phyloP scores from a whole-genome alignment of 2,888 invertebrate species.

The Hypolimnas misippus region DNA sequence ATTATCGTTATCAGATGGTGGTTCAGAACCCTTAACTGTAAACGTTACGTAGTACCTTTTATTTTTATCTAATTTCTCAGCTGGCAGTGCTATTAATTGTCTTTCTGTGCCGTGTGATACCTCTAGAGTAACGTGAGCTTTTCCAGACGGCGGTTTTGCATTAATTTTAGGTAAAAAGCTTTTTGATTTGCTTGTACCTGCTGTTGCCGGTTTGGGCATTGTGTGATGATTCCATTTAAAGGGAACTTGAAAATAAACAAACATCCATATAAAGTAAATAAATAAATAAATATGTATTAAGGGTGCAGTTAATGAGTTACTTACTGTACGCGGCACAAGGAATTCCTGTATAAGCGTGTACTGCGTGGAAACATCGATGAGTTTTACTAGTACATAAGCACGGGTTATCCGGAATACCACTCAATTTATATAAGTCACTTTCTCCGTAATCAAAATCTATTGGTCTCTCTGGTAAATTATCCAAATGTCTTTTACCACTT shows the following conservation, averaged over 20 bases:
- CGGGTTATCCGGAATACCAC: conserved; percentile 88
- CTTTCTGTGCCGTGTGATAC: conserved; percentile 93
- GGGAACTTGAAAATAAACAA: conserved; percentile 84
- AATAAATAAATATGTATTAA: background rate
- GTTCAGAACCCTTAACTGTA: conserved; percentile 91
- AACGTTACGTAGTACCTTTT: conserved; percentile 97
- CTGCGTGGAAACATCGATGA: conserved; percentile 94
- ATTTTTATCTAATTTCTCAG: conserved; percentile 93
- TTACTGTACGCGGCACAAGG: conserved; percentile 95
- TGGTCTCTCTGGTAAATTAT: conserved; percentile 83
- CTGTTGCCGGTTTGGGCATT: conserved; percentile 88
- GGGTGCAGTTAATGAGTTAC: conserved; percentile 50
- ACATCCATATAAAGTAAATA: conserved; percentile 13
- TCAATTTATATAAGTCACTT: conserved; percentile 85
- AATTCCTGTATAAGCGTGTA: conserved; percentile 95
- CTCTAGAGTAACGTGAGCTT: conserved; percentile 88
- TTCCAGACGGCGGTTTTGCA: conserved; percentile 68
- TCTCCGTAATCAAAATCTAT: conserved; percentile 81
- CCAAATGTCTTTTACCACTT: conserved; percentile 86
- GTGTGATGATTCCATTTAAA: conserved; percentile 90
- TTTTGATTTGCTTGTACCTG: conserved; percentile 74
- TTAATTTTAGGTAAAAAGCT: conserved; percentile 89
- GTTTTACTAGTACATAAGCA: conserved; percentile 93
- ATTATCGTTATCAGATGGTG: conserved; percentile 82
- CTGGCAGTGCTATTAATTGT: conserved; percentile 93